Conservation (phyloP, 2,888 invertebrate species). For the Aleiodes alternator region DNA sequence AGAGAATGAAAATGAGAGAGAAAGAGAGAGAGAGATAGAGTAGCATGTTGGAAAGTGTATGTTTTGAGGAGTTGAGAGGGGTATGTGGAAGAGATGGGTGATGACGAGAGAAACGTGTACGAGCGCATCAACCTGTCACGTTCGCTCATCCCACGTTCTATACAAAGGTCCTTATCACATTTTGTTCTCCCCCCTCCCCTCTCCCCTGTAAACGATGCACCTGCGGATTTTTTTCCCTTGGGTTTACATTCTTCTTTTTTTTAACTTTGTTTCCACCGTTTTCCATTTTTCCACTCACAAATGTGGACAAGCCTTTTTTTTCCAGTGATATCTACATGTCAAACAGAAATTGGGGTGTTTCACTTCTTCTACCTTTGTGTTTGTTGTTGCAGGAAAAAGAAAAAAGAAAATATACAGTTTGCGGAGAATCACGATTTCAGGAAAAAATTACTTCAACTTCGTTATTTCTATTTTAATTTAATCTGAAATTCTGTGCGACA, state of each 20-base stretch:
- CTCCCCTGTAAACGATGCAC: conserved; percentile 24
- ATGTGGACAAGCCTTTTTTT: not conserved
- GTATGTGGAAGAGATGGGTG: not conserved
- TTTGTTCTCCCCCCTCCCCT: not conserved
- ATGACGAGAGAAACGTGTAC: conserved; percentile 38
- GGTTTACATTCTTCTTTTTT: too few species aligned
- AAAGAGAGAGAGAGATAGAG: conserved; percentile 16
- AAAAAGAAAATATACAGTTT: not conserved
- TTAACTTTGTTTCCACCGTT: too few species aligned
- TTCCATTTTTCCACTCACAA: too few species aligned
- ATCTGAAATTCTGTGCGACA: too few species aligned
- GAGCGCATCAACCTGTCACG: conserved; percentile 46
- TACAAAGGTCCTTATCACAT: conserved; percentile 33
- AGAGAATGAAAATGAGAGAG: not conserved
- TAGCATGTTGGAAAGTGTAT: conserved; percentile 40
- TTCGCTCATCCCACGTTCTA: conserved; percentile 38
- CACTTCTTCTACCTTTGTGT: not conserved
- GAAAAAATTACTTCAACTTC: not conserved
- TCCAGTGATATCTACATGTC: conserved; percentile 4
- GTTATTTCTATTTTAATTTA: not conserved
- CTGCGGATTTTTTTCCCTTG: conserved; percentile 21
- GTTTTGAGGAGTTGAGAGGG: conserved; percentile 14
- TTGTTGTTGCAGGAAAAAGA: not conserved
- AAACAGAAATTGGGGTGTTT: conserved; percentile 11
- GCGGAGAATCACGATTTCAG: not conserved